Evolutionary conservation across 1,140 invertebrate species (phyloP), one percentile per base, ranked within the genome.

Genomic region (Microplitis mediator): DNA sequence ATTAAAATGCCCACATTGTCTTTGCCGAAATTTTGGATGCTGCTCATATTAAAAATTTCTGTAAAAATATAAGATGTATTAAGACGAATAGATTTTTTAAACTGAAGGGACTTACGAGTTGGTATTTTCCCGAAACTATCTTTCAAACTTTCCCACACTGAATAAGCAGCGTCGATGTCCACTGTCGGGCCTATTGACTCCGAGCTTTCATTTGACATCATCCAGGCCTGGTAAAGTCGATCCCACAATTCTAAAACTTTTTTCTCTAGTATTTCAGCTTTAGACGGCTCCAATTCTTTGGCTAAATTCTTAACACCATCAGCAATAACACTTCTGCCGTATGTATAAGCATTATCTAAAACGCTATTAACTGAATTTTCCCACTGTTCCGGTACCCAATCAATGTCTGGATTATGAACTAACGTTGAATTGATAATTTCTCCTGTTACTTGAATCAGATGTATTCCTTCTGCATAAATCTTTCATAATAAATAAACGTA

Each of bases 391-490:
- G 86, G 85, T n/a, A 87, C 72, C 86, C 86, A 87, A 65, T 87
- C 86, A 45, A 95, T 88, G 80, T 97, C 95, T 34, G 95, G 94
- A 88, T 97, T 94, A 84, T 95, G 92, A 9, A 95, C 93, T 31
- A 97, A 90, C 9, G 95, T 97, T 76, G 93, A 92, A 87, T 98
- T 98, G 9, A 98, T 90, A 11, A 98, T 89, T 85, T 95, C 95
- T 64, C 95, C 93, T 32, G 93, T 93, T 54, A 98, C 89, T 84
- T 96, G 93, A 23, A 98, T 91, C 34, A 99, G 89, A 79, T 98
- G 95, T 81, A 98, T 94, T 23, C 95, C 96, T 89, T 99, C 98
- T 13, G 94, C 94, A 84, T 99, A 98, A 70, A 98, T 92, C 94
- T 98, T 81, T 74, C 69, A 66, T n/a, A 69, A 45, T 23, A 51